Base-by-base conservation (phyloP, 2,113 vertebrate genomes). In the Embiotoca jacksoni region DNA sequence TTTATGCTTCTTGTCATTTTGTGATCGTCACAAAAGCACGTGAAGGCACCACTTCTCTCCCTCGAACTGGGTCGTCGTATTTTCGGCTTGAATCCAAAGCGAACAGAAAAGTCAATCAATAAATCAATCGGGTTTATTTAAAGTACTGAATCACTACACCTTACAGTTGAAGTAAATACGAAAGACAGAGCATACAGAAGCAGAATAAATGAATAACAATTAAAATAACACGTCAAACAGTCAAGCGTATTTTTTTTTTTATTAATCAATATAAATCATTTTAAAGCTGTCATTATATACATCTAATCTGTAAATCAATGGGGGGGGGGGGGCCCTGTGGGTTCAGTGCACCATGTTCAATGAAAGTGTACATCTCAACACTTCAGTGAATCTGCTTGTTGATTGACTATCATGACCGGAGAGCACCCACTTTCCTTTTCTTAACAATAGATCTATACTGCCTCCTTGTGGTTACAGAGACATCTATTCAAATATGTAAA, bases 391-490 rank as follows among this genome's bases (percentile, higher is more conserved):
- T 4, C 31, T 50, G 35, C 46, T 71, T 47, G 60, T 3, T 36
- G 4, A 47, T 30, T 57, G 31, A 32, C 47, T 10, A 50, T 30
- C 41, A 37, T 47, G 1, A 54, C 23, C 31, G 7, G 4, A 35
- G 7, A 9, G 6, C 15, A 7, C 10, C 3, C 5, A 23, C 6
- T 3, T n/a, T 41, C 15, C 2, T 30, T 65, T n/a, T 31, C 32
- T 44, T 13, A 58, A 59, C 44, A 58, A 39, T 23, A 72, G 81
- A 77, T 65, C 83, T 83, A 80, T 73, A 91, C 83, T 91, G 90
- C 91, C 92, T 75, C 83, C 84, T 2, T 72, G 86, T 88, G 92
- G 88, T 47, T 49, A 32, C 71, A 78, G 33, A 33, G 1, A 63
- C 30, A 72, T 23, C 10, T 11, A 52, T 23, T 16, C 41, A 13